Evolutionary conservation across 2,888 invertebrate species (phyloP).

Genomic region (Myathropa florea): DNA sequence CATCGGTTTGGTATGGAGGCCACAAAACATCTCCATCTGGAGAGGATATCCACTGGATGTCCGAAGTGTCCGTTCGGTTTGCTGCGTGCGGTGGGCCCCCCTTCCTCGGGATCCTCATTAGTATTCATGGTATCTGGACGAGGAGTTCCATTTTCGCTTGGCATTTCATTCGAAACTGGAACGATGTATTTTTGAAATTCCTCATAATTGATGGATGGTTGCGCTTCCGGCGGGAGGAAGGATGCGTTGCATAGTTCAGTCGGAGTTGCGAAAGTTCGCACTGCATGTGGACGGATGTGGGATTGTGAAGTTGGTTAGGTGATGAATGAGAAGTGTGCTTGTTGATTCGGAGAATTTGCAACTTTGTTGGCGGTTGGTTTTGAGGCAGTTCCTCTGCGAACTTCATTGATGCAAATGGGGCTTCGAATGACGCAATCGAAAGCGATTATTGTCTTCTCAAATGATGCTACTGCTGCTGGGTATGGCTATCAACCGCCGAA

Average conservation of each 20-base stretch:
- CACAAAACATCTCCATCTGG: neutral
- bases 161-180: neutral
- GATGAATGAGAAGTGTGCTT: neutral
- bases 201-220: neutral
- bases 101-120: neutral
- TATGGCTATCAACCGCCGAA: no score
- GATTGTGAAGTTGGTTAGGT: neutral
- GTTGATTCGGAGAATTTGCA: neutral
- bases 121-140: constrained; percentile 7
- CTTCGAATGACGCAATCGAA: neutral
- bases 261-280: neutral
- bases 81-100: neutral
- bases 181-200: constrained; percentile 9
- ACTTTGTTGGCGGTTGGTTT: neutral
- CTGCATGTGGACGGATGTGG: neutral
- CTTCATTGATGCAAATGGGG: neutral
- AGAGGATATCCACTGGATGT: neutral
- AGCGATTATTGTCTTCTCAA: neutral
- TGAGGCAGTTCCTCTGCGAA: neutral
- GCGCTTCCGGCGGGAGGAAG: neutral
- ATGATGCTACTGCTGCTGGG: no score
- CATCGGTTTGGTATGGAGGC: neutral
- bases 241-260: neutral
- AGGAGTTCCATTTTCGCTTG: neutral
- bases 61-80: neutral